These are phyloP conservation scores for Hippocampus guttulatus DNA, from an alignment of 2,113 vertebrate genomes.

Conservation along the genomic window DNA sequence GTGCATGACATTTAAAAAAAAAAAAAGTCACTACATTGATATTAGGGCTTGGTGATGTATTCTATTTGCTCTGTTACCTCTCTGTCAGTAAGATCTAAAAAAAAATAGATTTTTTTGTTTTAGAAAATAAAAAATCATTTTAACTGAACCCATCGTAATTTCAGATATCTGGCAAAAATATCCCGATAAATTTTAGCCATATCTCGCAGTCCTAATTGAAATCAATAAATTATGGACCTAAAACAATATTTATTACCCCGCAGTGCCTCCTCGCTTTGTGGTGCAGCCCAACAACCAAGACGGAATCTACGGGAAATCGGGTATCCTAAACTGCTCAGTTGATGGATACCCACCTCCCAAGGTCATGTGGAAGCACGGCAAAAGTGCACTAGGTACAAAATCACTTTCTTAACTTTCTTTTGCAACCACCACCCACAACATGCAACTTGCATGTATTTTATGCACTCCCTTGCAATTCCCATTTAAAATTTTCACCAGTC, in stretches of 20 bases:
- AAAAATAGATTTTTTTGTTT: no score
- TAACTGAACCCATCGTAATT: no score
- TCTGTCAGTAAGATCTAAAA: no score
- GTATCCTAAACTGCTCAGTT: slow-evolving; percentile 94
- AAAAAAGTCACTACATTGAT: no score
- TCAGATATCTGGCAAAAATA: no score
- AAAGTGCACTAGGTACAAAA: slow-evolving; percentile 73
- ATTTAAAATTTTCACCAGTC: no score
- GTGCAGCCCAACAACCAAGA: slow-evolving; percentile 99
- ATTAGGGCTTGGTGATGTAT: no score
- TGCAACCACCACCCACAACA: background rate
- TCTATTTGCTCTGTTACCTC: no score
- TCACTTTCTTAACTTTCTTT: background rate
- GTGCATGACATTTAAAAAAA: no score
- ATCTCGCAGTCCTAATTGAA: background rate
- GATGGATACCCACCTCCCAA: slow-evolving; percentile 96
- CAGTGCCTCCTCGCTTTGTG: slow-evolving; percentile 95
- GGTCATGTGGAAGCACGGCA: slow-evolving; percentile 98
- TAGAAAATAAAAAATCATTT: no score
- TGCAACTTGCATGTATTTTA: background rate
- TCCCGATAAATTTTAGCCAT: no score
- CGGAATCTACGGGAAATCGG: slow-evolving; percentile 93
- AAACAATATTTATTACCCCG: background rate
- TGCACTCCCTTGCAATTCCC: no score
- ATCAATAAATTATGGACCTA: background rate